Base-by-base conservation (phyloP, 1,140 invertebrate species). In the Proctacanthus coquilletti region DNA sequence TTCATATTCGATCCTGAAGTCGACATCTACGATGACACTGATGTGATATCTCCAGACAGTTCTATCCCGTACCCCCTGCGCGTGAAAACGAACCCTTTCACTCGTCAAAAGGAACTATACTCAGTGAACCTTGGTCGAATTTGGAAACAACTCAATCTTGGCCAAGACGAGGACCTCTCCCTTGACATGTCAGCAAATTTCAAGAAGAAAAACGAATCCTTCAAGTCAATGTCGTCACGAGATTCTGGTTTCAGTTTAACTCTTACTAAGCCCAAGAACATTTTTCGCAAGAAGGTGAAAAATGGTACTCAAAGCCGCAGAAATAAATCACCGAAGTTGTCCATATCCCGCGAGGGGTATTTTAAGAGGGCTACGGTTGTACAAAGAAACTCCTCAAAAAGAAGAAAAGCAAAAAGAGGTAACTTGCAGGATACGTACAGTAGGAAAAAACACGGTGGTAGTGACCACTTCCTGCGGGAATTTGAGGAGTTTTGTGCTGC, bases 341-440 rank as follows among this genome's bases (percentile, higher is more conserved):
- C 68, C 14, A 67, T 74, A 3, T 70, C 65, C 42, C 50, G 64
- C 3, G 71, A 74, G 29, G 68, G 70, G 4, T 73, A 75, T 45
- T 74, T 75, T 46, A 71, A 72, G 48, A 44, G 69, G 36, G 70
- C 65, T 6, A 67, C 61, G 43, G 59, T 52, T 34, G 38, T 40
- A 9, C 51, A 9, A 56, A 49, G 50, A 23, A 53, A 44, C 39
- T 57, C 54, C 2, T 34, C 49, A 39, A 43, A 52, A 38, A 46
- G 55, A 39, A 53, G 55, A 35, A 65, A 62, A 42, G 59, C 56
- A 36, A 52, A 42, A 41, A 40, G 32, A 21, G 27, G 8, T n/a
- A 13, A 19, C 23, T 43, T 46, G 44, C 15, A 8, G 18, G 18
- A 17, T 35, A 4, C 10, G 17, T 35, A 17, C 21, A 21, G 17